Conservation (phyloP, 2,888 invertebrate genomes). For the Pyrrhia umbra region DNA sequence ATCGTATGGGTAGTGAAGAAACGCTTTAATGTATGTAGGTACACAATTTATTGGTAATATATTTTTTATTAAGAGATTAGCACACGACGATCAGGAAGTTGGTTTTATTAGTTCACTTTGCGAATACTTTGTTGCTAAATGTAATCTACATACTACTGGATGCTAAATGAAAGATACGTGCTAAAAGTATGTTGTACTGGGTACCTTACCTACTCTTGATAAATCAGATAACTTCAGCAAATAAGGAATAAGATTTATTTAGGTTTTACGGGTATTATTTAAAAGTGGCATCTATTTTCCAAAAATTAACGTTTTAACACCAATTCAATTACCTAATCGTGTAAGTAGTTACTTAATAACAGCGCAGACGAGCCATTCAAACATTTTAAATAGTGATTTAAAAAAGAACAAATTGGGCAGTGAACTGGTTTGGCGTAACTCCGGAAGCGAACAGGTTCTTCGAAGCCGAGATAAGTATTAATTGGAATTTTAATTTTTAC, state of each 20-base stretch:
- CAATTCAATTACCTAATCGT: conserved; percentile 62
- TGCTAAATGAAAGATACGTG: too few species aligned
- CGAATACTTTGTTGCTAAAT: conserved; percentile 67
- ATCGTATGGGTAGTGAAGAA: not conserved
- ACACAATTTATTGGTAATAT: conserved; percentile 53
- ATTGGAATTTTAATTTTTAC: conserved; percentile 85
- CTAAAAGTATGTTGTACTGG: too few species aligned
- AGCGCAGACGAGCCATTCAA: conserved; percentile 63
- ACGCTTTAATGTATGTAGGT: conserved; percentile 3
- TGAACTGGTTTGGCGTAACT: conserved; percentile 84
- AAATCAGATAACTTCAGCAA: too few species aligned
- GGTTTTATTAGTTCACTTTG: conserved; percentile 67
- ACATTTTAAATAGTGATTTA: conserved; percentile 68
- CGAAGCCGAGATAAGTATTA: conserved; percentile 79
- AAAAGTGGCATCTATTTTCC: not conserved
- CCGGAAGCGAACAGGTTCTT: conserved; percentile 88
- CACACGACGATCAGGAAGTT: conserved; percentile 47
- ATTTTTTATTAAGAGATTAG: conserved; percentile 59
- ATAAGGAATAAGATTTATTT: too few species aligned
- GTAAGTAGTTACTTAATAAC: conserved; percentile 62
- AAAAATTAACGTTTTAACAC: conserved; percentile 27
- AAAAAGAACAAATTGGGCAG: conserved; percentile 77
- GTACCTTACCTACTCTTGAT: not conserved
- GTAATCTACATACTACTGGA: too few species aligned
- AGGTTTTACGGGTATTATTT: too few species aligned